Percentiles rank a stretch among this genome's conserved stretches.
These are phyloP conservation scores for Scaptomyza graminum DNA, from an alignment of 1,140 invertebrate genomes.

Conservation along the genomic window DNA sequence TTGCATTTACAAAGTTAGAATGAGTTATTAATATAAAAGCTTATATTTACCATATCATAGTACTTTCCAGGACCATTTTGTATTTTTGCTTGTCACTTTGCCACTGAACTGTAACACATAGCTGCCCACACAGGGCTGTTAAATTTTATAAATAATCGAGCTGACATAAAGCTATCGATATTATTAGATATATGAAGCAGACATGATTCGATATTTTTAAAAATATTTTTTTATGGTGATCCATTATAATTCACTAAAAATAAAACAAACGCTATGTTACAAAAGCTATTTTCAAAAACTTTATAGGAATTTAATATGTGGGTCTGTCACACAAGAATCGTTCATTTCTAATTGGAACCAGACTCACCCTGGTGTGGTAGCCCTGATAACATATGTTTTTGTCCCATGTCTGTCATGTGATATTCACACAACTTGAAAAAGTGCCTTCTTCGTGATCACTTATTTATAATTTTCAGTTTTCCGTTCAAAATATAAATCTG, in stretches of 20 bases:
- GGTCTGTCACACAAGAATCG: too few species aligned
- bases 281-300: not conserved
- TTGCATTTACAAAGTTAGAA: not conserved
- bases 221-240: too few species aligned
- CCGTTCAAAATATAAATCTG: conserved; percentile 22
- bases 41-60: conserved; percentile 95
- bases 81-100: conserved; percentile 83
- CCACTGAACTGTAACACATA: conserved; percentile 71
- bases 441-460: conserved; percentile 58
- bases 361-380: conserved; percentile 4
- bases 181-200: not conserved
- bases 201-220: not conserved
- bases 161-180: conserved; percentile 24
- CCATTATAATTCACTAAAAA: too few species aligned
- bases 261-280: not conserved
- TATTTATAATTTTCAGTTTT: conserved; percentile 50
- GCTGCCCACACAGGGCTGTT: conserved; percentile 37
- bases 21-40: not conserved
- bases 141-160: not conserved
- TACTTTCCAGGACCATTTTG: conserved; percentile 98
- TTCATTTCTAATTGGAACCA: conserved; percentile 15
- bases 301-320: not conserved
- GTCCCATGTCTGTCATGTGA: conserved; percentile 75
- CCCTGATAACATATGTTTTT: conserved; percentile 41
- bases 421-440: conserved; percentile 69